Evolutionary conservation across 2,113 vertebrate genomes (phyloP).

Genomic region (Andinoacara biseriatus): DNA sequence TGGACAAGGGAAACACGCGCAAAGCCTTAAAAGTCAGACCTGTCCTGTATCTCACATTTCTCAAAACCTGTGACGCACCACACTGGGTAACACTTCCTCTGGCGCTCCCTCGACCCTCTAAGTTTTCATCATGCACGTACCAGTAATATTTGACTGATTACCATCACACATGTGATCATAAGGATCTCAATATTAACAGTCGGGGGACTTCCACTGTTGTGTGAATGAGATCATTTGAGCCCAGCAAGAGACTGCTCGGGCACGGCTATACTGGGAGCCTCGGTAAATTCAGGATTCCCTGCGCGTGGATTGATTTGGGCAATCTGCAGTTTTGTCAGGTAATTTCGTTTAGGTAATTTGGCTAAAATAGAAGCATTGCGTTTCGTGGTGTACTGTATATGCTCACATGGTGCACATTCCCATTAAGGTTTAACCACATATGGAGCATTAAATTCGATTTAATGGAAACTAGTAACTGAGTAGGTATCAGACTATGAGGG

Average conservation of each 20-base stretch:
- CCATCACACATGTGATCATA: background rate
- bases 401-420: background rate
- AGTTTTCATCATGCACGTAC: background rate
- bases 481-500: background rate
- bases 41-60: background rate
- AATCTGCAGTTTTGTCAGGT: background rate
- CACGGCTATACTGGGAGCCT: background rate
- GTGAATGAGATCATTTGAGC: background rate
- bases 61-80: background rate
- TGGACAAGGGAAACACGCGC: background rate
- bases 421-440: background rate
- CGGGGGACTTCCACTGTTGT: background rate
- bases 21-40: background rate
- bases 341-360: background rate
- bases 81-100: background rate
- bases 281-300: background rate
- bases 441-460: background rate
- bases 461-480: background rate
- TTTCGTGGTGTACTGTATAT: background rate
- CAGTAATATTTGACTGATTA: background rate
- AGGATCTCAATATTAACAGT: background rate
- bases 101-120: background rate
- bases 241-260: background rate
- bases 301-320: background rate
- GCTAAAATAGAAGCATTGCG: background rate